Evolutionary conservation across 2,888 invertebrate genomes (phyloP), one percentile per base, ranked within the genome.

Genomic region (Calliopum simillimum): DNA sequence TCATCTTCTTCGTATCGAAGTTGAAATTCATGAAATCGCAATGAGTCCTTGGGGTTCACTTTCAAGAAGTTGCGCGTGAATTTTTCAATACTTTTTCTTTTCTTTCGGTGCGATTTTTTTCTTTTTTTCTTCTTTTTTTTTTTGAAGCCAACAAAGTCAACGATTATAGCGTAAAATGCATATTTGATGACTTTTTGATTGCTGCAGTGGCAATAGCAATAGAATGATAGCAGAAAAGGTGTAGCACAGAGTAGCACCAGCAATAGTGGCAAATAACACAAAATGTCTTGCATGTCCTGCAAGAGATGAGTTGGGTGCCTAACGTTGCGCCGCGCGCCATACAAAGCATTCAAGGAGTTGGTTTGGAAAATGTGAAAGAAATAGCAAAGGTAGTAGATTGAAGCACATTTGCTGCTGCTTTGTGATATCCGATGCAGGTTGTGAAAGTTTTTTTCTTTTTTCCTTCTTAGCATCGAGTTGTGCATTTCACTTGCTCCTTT

Each of bases 181-280:
- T 73, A 75, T 75, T 76, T 76, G 76, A 76, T 76, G 76, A 71
- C 74, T 75, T 76, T 76, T 75, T 76, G 76, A 76, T 76, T 74
- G 74, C 61, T 43, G 61, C 16, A 53, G 19, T 53, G 53, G 53
- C 53, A 23, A 12, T 23, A 21, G 19, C 12, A 53, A 53, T 53
- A 23, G 19, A 19, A 19, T 4, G 21, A 23, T 23, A 56, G 55
- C 14, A 8, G 58, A 58, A 25, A 33, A 6, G 33, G 4, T 16
- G 58, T 33, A 25, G 58, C n/a, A n/a, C n/a, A n/a, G n/a, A n/a
- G n/a, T n/a, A n/a, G n/a, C n/a, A n/a, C n/a, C n/a, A n/a, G n/a
- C 4, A 58, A 16, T 33, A n/a, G 41, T 12, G 25, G 58, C 13
- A 61, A 6, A 43, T 19, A 21, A 14, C 23, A 19, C 23, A 19